Base-by-base conservation (phyloP, 2,113 vertebrate genomes). In the Hassar affinis region DNA sequence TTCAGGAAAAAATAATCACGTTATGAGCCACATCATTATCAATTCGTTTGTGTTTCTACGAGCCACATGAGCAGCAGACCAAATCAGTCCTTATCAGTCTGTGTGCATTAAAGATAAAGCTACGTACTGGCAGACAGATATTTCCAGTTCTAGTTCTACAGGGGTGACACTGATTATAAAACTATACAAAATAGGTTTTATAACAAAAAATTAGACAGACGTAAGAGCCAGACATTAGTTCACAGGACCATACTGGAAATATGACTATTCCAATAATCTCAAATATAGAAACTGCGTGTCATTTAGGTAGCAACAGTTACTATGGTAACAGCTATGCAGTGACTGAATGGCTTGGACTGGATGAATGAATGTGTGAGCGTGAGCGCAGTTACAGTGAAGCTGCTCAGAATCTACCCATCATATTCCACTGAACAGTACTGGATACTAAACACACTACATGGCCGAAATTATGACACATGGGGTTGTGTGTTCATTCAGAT, bases 291-390 rank as follows among this genome's bases (percentile, higher is more conserved):
- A 90, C 83, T 84, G 80, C 85, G 80, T 81, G 82, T 86, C 86
- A 82, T 87, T 88, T 90, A 87, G 90, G 82, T 86, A 88, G 90
- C 90, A 92, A 93, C 92, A 90, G 92, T 94, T 92, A 85, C 93
- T 89, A 94, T 93, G 90, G 92, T 89, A 94, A 94, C 92, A 85
- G 89, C 88, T 90, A 90, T 87, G 92, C 90, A 89, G 90, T 85
- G 81, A 86, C 88, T 88, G 91, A 90, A 92, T 88, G 90, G 88
- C 89, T 84, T 85, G 84, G 69, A 90, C 89, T 91, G 91, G 86
- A 80, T 90, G 89, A 88, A 54, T 84, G 81, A 86, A 84, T 49
- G 81, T 85, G 75, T 83, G 74, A 80, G 85, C 79, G 69, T 83
- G 74, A 80, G 85, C 79, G 69, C 62, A 51, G n/a, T 78, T 88